Percentiles rank a stretch among this genome's conserved stretches.
These are phyloP conservation scores for Phalacrocorax pelagicus DNA, from an alignment of 2,113 vertebrate genomes.

Conservation along the genomic window DNA sequence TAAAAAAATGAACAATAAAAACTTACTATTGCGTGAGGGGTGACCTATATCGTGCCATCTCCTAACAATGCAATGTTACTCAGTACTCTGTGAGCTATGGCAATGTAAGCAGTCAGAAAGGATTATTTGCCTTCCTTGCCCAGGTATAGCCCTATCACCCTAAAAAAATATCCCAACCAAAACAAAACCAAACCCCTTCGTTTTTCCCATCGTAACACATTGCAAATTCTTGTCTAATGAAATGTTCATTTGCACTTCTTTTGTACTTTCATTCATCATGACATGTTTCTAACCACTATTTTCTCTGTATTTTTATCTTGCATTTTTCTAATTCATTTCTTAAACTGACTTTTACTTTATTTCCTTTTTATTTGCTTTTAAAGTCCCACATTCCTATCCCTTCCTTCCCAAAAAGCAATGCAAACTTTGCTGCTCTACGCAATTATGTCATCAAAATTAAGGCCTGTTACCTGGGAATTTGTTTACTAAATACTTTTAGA, in stretches of 20 bases:
- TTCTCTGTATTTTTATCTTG: background rate
- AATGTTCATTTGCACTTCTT: background rate
- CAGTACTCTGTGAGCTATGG: background rate
- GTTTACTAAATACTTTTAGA: background rate
- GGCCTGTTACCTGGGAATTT: background rate
- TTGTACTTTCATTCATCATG: background rate
- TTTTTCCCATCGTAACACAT: background rate
- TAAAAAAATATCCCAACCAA: background rate
- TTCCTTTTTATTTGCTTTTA: background rate
- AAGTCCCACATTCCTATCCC: background rate
- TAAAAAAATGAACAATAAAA: background rate
- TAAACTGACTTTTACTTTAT: background rate
- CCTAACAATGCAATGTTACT: background rate
- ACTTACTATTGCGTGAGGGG: background rate
- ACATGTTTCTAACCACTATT: background rate
- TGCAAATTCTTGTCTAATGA: background rate
- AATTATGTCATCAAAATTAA: background rate
- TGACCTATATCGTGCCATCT: background rate
- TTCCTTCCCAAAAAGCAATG: background rate
- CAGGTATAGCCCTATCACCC: too few species aligned
- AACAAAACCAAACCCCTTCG: background rate
- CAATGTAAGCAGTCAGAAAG: background rate
- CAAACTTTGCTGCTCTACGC: background rate
- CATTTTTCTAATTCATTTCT: background rate
- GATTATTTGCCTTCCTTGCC: background rate